Evolutionary conservation across 2,888 invertebrate genomes (phyloP).

Genomic region (Aspidapion aeneum): DNA sequence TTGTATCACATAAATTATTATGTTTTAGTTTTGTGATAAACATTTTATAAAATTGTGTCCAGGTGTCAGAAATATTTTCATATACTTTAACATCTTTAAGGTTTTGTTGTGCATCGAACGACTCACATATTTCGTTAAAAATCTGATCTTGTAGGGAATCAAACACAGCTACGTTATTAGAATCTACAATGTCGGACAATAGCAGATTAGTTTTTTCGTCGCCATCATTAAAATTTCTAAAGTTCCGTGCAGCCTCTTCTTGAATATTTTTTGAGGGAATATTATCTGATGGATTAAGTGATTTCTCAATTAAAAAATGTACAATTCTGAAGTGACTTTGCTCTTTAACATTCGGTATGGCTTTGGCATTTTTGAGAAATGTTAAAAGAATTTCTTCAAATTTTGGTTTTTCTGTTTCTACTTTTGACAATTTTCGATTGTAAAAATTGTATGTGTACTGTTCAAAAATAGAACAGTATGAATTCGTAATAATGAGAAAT

Average conservation of each 20-base stretch:
- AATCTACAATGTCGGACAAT: neutral
- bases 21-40: constrained; percentile 17
- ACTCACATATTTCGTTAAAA: constrained; percentile 21
- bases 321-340: constrained; percentile 21
- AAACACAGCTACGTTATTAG: neutral
- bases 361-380: constrained; percentile 22
- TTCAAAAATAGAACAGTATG: constrained; percentile 33
- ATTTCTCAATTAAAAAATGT: constrained; percentile 8
- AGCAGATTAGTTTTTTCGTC: neutral
- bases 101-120: constrained; percentile 13
- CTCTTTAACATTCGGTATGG: constrained; percentile 13
- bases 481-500: constrained; percentile 25
- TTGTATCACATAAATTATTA: constrained; percentile 2
- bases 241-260: constrained; percentile 16
- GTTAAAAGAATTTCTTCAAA: constrained; percentile 29
- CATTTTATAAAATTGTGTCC: constrained; percentile 26
- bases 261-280: constrained; percentile 21
- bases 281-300: neutral
- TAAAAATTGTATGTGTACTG: constrained; percentile 36
- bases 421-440: constrained; percentile 21
- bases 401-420: constrained; percentile 17
- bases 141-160: constrained; percentile 1
- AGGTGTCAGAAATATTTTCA: constrained; percentile 22
- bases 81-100: constrained; percentile 21
- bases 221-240: neutral